Evolutionary conservation across 2,113 vertebrate genomes (phyloP), one percentile per base, ranked within the genome.

Genomic region (Rattus rattus): DNA sequence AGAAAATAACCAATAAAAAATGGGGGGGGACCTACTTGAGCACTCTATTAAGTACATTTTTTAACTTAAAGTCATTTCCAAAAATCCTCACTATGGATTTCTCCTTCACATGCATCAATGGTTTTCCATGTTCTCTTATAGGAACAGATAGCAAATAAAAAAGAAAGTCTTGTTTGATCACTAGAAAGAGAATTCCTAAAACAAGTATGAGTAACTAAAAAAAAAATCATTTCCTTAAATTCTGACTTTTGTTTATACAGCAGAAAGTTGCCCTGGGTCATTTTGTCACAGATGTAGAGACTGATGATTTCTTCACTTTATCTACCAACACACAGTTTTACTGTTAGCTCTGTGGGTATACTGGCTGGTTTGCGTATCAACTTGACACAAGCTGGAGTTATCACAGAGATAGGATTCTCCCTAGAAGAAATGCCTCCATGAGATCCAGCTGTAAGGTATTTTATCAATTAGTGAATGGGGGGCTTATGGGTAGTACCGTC

Each of bases 11-110:
- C 43, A 43, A 43, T 43, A 43, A 43, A 43, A 43, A 43, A 43
- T 43, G 43, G 43, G 43, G 43, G 43, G 43, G 43, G 3, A 3
- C 5, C 30, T 69, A 77, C 56, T 19, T 28, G 72, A 88, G 3
- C 3, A 77, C 26, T 76, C 73, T 24, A 22, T 88, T 61, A 2
- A 75, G 88, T 75, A 73, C 26, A 16, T 56, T 83, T 95, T 95
- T 52, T 59, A 17, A 30, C 80, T 90, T 91, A 80, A 93, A 70
- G 14, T 94, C 81, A 88, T 86, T 88, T 84, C 36, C 19, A 47
- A 90, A 93, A 85, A 56, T 16, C 63, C 3, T 49, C 17, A 1
- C 88, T 63, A 1, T 43, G 6, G 39, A 67, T 2, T 0, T 56
- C 19, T 39, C 22, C 22, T 63, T 11, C 1, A 5, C 14, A 24